phyloP scores from a whole-genome alignment of 2,888 invertebrate species.

The Balanococcus diminutus region DNA sequence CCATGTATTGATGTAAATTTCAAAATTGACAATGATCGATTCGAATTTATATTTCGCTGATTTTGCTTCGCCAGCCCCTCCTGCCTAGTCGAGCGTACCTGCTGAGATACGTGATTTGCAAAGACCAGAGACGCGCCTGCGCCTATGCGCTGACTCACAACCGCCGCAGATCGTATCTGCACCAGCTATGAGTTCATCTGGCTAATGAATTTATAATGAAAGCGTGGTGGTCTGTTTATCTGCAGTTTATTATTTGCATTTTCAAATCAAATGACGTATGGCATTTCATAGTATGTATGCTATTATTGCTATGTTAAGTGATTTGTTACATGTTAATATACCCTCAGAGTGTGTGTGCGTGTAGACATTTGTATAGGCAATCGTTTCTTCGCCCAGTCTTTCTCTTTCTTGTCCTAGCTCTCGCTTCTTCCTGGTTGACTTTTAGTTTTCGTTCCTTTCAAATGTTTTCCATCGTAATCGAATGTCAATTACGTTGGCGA shows the following conservation, averaged over 20 bases:
- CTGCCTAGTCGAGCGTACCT: background rate
- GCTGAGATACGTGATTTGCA: background rate
- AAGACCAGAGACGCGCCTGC: background rate
- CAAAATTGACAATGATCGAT: constrained; percentile 31
- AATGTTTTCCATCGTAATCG: too few relatives aligned
- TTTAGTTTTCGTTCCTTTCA: too few relatives aligned
- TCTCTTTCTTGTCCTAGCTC: too few relatives aligned
- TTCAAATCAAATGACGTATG: constrained; percentile 26
- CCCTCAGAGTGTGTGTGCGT: background rate
- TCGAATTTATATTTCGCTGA: background rate
- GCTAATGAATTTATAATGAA: constrained; percentile 43
- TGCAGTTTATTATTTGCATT: constrained; percentile 35
- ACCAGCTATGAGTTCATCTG: constrained; percentile 21
- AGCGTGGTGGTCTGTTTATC: constrained; percentile 37
- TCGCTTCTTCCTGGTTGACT: too few relatives aligned
- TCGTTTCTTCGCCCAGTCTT: too few relatives aligned
- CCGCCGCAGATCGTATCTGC: background rate
- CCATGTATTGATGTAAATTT: constrained; percentile 21
- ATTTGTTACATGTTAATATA: constrained; percentile 6
- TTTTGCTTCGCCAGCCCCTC: background rate
- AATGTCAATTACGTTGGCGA: too few relatives aligned
- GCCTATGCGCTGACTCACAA: background rate
- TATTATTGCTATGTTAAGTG: constrained; percentile 16
- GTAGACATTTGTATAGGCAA: background rate
- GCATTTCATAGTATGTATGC: background rate